These are phyloP conservation scores for Rhabditoides inermis DNA, from an alignment of 2,888 invertebrate genomes.

Conservation along the genomic window DNA sequence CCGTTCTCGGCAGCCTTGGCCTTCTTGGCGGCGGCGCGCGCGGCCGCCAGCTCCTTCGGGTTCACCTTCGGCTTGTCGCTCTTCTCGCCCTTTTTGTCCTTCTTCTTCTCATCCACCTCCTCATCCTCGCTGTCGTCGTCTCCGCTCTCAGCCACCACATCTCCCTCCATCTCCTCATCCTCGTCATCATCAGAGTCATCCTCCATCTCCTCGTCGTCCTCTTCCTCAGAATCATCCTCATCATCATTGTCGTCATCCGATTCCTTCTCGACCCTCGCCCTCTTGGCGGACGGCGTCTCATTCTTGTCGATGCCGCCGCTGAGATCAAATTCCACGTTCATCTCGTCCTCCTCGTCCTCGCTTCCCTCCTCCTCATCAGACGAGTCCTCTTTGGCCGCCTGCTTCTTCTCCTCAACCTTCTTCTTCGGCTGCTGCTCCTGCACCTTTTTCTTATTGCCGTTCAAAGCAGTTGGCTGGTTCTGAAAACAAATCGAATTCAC, in stretches of 20 bases:
- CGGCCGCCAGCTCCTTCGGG: too few relatives aligned
- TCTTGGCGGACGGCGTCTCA: not conserved
- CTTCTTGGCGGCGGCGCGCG: constrained; percentile 8
- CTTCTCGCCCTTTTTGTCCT: not conserved
- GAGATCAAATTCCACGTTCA: not conserved
- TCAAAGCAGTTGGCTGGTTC: too few relatives aligned
- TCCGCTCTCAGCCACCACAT: constrained; percentile 4
- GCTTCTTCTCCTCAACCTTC: constrained; percentile 7
- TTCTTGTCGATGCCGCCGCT: constrained; percentile 6
- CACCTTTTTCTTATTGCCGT: constrained; percentile 9
- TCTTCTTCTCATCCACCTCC: constrained; percentile 7
- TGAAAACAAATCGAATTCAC: too few relatives aligned
- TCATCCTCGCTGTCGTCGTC: constrained; percentile 15
- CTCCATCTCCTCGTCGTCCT: constrained; percentile 4
- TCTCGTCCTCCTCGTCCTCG: constrained; percentile 5
- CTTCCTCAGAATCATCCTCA: not conserved
- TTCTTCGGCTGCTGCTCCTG: constrained; percentile 2
- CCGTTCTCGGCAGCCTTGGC: too few relatives aligned
- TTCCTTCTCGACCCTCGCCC: constrained; percentile 5
- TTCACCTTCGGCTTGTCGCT: not conserved
- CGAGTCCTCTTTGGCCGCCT: not conserved
- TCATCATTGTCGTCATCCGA: constrained; percentile 6
- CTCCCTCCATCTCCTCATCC: constrained; percentile 5
- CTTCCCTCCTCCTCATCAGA: constrained; percentile 2
- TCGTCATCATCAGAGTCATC: constrained; percentile 6